These are phyloP conservation scores for Polyodon spathula DNA, from an alignment of 2,113 vertebrate genomes.

Conservation along the genomic window DNA sequence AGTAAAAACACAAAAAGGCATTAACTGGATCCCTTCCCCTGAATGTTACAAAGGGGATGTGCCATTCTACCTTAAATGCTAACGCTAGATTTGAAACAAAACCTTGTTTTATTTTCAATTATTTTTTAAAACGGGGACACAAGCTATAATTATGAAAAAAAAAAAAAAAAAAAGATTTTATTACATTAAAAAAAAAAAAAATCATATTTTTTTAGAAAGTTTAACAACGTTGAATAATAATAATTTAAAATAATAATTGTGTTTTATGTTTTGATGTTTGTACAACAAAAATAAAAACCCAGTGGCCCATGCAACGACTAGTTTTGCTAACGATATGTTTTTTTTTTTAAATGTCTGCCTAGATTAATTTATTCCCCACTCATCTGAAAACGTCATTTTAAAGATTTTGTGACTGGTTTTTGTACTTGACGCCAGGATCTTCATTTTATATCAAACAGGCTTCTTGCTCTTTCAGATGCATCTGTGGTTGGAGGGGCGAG, in stretches of 20 bases:
- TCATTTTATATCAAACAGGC: slow-evolving; percentile 46
- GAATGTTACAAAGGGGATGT: slow-evolving; percentile 80
- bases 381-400: slow-evolving; percentile 51
- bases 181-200: slow-evolving; percentile 69
- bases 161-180: slow-evolving; percentile 72
- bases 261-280: slow-evolving; percentile 78
- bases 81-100: slow-evolving; percentile 98
- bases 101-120: slow-evolving; percentile 78
- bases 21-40: slow-evolving; percentile 82
- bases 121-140: slow-evolving; percentile 81
- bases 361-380: slow-evolving; percentile 58
- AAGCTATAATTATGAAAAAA: slow-evolving; percentile 64
- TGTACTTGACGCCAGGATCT: slow-evolving; percentile 44
- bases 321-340: slow-evolving; percentile 61
- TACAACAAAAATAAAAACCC: slow-evolving; percentile 71
- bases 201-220: slow-evolving; percentile 77
- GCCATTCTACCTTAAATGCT: slow-evolving; percentile 99
- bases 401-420: slow-evolving; percentile 43
- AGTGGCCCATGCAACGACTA: slow-evolving; percentile 65
- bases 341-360: slow-evolving; percentile 62
- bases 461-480: not conserved
- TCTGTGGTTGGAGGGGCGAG: no score
- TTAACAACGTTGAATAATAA: slow-evolving; percentile 69
- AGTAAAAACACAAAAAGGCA: slow-evolving; percentile 58
- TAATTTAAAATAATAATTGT: slow-evolving; percentile 39